Percentiles rank a stretch among this genome's conserved stretches.
Conservation (phyloP, 2,888 invertebrate species). For the Adelphocoris suturalis region DNA sequence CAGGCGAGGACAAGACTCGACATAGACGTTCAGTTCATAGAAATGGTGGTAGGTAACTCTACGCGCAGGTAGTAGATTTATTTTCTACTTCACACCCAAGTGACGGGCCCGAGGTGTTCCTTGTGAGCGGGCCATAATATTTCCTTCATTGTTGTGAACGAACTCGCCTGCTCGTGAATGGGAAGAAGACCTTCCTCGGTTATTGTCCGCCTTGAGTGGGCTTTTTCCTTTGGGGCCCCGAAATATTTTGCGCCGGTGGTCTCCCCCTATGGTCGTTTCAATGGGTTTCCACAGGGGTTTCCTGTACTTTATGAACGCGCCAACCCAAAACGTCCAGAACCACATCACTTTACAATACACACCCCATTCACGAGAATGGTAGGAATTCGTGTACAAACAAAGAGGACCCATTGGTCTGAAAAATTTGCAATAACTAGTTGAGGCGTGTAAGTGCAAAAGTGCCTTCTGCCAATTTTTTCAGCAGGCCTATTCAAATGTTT, state of each 20-base stretch:
- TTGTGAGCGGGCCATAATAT: slow-evolving; percentile 12
- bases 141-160: slow-evolving; percentile 25
- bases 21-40: too few relatives aligned
- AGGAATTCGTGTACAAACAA: too few relatives aligned
- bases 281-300: background rate
- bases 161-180: slow-evolving; percentile 13
- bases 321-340: background rate
- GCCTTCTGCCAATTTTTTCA: too few relatives aligned
- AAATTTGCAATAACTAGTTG: too few relatives aligned
- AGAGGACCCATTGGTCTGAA: too few relatives aligned
- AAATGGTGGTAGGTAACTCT: too few relatives aligned
- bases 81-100: slow-evolving; percentile 16
- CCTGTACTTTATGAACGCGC: background rate
- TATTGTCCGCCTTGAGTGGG: slow-evolving; percentile 7
- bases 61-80: background rate
- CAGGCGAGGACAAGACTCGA: too few relatives aligned
- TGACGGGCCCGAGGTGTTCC: background rate
- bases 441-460: too few relatives aligned
- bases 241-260: slow-evolving; percentile 10
- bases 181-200: slow-evolving; percentile 20
- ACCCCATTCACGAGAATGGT: too few relatives aligned
- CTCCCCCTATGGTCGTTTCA: background rate
- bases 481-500: too few relatives aligned
- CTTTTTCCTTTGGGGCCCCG: slow-evolving; percentile 8
- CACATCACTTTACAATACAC: too few relatives aligned